phyloP scores from a whole-genome alignment of 37 sponge, comb jelly and placozoan species.

The Bolinopsis microptera region DNA sequence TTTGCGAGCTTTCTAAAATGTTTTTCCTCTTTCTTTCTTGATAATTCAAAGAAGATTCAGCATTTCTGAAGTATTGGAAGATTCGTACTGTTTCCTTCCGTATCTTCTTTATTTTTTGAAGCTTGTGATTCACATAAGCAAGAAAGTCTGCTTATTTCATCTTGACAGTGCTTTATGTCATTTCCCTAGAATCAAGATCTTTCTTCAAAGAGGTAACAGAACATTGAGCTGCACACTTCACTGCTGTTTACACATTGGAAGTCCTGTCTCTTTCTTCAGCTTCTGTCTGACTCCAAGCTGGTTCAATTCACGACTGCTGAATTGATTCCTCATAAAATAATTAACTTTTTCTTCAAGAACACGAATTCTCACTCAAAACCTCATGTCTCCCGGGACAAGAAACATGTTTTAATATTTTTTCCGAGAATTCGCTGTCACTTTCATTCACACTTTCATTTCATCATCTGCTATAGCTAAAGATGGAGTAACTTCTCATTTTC shows the following conservation, averaged over 20 bases:
- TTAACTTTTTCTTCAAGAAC: constrained; percentile 39
- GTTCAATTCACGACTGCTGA: neutral
- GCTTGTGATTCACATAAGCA: constrained; percentile 44
- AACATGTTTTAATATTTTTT: constrained; percentile 5
- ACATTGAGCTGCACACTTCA: neutral
- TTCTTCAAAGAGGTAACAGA: neutral
- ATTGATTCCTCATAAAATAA: constrained; percentile 45
- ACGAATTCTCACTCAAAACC: neutral
- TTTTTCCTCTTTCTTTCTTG: constrained; percentile 21
- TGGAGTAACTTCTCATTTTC: neutral
- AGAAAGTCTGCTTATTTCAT: neutral
- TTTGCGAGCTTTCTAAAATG: neutral
- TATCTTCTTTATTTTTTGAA: no score
- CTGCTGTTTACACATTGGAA: no score
- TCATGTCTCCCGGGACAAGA: constrained; percentile 59
- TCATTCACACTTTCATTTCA: neutral
- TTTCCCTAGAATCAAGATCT: neutral
- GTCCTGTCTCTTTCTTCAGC: neutral
- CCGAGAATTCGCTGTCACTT: neutral
- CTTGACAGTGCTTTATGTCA: neutral
- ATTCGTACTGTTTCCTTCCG: neutral
- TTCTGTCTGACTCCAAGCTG: neutral
- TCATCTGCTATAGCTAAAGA: neutral
- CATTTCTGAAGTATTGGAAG: constrained; percentile 1
- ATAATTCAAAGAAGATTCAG: neutral